A percentile compares a stretch with the other conserved stretches of the same genome.
Conservation (phyloP, 2,113 vertebrate genomes). For the Nerophis lumbriciformis region DNA sequence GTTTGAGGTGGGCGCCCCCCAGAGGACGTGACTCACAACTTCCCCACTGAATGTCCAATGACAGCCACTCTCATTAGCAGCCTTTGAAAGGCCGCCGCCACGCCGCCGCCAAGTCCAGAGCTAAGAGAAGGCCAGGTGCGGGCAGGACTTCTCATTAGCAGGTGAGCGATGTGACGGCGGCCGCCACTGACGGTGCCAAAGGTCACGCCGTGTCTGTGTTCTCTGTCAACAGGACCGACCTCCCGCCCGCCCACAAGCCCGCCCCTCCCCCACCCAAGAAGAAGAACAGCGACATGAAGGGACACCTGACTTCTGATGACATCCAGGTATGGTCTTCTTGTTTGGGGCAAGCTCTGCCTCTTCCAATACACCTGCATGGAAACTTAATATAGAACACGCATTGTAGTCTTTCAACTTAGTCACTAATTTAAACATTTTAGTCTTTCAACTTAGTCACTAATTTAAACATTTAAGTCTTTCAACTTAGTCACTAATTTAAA, state of each 20-base stretch:
- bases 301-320: conserved; percentile 79
- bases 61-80: conserved; percentile 69
- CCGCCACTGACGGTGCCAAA: conserved; percentile 47
- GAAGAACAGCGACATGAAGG: conserved; percentile 81
- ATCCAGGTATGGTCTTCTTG: conserved; percentile 78
- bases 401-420: too few relatives aligned
- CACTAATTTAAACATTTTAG: too few relatives aligned
- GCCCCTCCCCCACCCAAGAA: conserved; percentile 77
- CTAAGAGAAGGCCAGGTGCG: conserved; percentile 70
- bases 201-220: conserved; percentile 64
- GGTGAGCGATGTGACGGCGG: conserved; percentile 39
- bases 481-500: too few relatives aligned
- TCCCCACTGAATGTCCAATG: conserved; percentile 65
- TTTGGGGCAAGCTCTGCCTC: too few relatives aligned
- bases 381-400: too few relatives aligned
- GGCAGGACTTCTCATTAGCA: conserved; percentile 69
- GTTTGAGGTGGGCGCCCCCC: conserved; percentile 48
- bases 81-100: conserved; percentile 69
- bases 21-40: conserved; percentile 56
- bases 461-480: too few relatives aligned
- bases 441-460: too few relatives aligned
- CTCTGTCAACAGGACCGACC: conserved; percentile 76
- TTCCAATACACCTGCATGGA: too few relatives aligned
- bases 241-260: conserved; percentile 80
- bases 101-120: conserved; percentile 64